These are phyloP conservation scores for Spinus olivaceus DNA, from an alignment of 2,797 vertebrate genomes.

Conservation along the genomic window DNA sequence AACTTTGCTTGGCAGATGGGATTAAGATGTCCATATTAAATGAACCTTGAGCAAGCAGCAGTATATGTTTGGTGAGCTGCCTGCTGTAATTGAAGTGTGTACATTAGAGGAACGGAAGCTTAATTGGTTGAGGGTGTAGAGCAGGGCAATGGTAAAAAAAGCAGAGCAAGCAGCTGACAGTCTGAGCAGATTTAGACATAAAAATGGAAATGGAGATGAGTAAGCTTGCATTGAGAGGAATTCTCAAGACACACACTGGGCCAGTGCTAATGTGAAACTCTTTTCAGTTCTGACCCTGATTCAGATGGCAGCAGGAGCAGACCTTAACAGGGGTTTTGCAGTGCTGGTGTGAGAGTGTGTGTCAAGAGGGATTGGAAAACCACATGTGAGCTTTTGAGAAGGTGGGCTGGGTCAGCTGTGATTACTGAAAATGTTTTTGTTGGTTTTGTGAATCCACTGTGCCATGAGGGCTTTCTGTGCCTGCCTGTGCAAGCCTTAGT, in stretches of 20 bases:
- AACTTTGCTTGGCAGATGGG: background rate
- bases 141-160: background rate
- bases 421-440: background rate
- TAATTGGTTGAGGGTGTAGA: background rate
- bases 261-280: background rate
- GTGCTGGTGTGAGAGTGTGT: background rate
- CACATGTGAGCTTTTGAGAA: background rate
- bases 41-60: background rate
- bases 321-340: rapidly evolving
- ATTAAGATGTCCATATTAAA: background rate
- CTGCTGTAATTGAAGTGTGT: background rate
- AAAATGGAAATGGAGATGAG: background rate
- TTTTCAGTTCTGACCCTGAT: background rate
- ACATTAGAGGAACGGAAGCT: background rate
- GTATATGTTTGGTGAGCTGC: background rate
- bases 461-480: background rate
- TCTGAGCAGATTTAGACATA: background rate
- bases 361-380: background rate
- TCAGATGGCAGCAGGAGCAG: background rate
- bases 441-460: background rate
- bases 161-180: background rate
- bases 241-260: background rate
- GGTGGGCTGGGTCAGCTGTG: background rate
- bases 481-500: background rate
- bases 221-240: background rate